Evolutionary conservation across 2,797 vertebrate genomes (phyloP), one percentile per base, ranked within the genome.

Genomic region (Gambusia yucatana): DNA sequence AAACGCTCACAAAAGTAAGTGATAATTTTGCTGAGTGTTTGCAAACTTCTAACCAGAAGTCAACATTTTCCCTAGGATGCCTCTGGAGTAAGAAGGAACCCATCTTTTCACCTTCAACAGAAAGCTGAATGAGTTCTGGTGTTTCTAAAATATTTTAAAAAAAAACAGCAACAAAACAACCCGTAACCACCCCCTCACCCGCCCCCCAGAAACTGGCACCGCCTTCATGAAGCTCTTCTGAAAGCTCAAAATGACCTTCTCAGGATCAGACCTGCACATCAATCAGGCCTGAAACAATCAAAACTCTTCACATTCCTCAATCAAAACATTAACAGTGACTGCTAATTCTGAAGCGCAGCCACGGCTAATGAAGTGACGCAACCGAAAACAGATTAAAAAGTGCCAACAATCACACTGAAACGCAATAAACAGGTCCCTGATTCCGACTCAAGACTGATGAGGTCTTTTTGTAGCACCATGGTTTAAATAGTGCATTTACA

Each of bases 381-480:
- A 83, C 57, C 1, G 83, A 80, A 80, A 74, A 67, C 81, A 76
- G 48, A 76, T 16, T 55, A 46, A 48, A 82, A 89, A 81, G 79
- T 70, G 46, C 16, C 69, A 36, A 16, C 72, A 89, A 67, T 89
- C 30, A 33, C 46, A 79, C 67, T 84, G 71, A 88, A 83, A 84
- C 76, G 78, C 77, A 81, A 67, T 25, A 77, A 82, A 90, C 89
- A 78, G 82, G 90, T 95, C 95, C 95, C 95, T 95, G 96, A 96
- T 95, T 94, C 90, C 85, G 94, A 94, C 86, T 91, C 88, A 84
- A 91, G 87, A 93, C 85, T 87, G 82, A 92, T 88, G 22, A 92
- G 89, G 92, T 94, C 90, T 94, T 89, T 69, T 90, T 85, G 84
- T 95, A 96, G 95, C 96, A 96, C 95, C 95, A 79, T 90, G 92